Percentiles rank a stretch among this genome's conserved stretches.
Evolutionary conservation across 2,888 invertebrate species (phyloP).

Genomic region (Pycnomerus fuliginosus): DNA sequence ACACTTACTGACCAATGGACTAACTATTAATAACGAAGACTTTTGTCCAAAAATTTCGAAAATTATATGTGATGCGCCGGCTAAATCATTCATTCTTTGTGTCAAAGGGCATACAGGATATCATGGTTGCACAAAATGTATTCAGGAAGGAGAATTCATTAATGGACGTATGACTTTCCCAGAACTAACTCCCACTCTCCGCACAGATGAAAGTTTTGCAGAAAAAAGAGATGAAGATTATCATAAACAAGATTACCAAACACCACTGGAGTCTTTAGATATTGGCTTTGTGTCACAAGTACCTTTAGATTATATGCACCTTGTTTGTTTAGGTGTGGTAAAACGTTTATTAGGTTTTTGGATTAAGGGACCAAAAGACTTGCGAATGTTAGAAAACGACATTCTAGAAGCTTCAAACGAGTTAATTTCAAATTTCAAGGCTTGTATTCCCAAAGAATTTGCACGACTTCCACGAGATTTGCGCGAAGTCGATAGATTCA

Average conservation of each 20-base stretch:
- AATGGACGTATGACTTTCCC: constrained; percentile 8
- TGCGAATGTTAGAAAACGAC: constrained; percentile 1
- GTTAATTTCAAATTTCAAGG: constrained; percentile 1
- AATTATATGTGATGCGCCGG: constrained; percentile 1
- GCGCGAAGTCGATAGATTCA: constrained; percentile 26
- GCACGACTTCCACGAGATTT: constrained; percentile 27
- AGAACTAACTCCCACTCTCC: constrained; percentile 3
- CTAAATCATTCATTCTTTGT: constrained; percentile 1
- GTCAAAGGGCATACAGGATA: constrained; percentile 1
- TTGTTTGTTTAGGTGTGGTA: constrained; percentile 27
- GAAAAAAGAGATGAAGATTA: constrained; percentile 18
- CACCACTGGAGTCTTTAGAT: constrained; percentile 20
- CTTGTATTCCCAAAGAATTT: constrained; percentile 27
- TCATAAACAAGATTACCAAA: constrained; percentile 21
- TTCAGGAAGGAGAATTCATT: not conserved
- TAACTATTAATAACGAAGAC: not conserved
- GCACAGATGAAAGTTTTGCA: constrained; percentile 13
- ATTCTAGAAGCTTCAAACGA: not conserved
- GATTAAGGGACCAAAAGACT: constrained; percentile 7
- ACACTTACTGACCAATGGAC: not conserved
- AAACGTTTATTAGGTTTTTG: constrained; percentile 21
- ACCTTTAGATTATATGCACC: constrained; percentile 15
- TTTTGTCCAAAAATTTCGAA: not conserved
- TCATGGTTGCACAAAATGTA: constrained; percentile 1
- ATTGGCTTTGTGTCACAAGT: constrained; percentile 24